Conservation (phyloP, 2,888 invertebrate genomes). For the Isotomurus palustris region DNA sequence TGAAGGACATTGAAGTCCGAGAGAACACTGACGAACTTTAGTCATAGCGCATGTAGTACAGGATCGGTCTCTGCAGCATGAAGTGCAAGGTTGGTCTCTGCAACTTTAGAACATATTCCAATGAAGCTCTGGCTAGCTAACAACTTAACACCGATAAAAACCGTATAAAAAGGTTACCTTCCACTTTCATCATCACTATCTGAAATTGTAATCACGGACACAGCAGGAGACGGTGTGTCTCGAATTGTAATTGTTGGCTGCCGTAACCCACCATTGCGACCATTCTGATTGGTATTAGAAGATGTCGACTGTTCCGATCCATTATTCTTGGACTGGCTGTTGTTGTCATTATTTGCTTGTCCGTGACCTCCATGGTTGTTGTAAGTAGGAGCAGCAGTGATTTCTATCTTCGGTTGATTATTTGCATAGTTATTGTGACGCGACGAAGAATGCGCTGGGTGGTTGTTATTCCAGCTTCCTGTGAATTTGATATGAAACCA, state of each 20-base stretch:
- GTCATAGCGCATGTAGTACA: constrained; percentile 47
- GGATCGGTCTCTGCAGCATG: constrained; percentile 48
- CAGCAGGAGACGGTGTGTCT: constrained; percentile 91
- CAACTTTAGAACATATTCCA: constrained; percentile 1
- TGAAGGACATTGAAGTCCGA: constrained; percentile 47
- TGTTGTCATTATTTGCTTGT: constrained; percentile 7
- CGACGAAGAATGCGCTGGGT: constrained; percentile 37
- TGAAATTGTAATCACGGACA: constrained; percentile 90
- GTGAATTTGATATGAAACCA: background rate
- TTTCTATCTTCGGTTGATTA: constrained; percentile 38
- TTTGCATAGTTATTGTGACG: constrained; percentile 27
- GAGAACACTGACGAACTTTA: constrained; percentile 44
- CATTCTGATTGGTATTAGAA: constrained; percentile 8
- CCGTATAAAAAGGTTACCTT: constrained; percentile 36
- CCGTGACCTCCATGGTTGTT: constrained; percentile 11
- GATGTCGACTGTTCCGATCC: constrained; percentile 20
- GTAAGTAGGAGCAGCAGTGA: constrained; percentile 18
- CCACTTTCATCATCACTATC: constrained; percentile 86
- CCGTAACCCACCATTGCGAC: constrained; percentile 48
- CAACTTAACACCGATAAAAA: no score
- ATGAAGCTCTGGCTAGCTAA: background rate
- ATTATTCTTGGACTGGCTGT: constrained; percentile 17
- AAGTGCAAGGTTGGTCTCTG: background rate
- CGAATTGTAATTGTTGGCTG: constrained; percentile 90
- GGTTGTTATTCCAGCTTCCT: constrained; percentile 44